A percentile compares a stretch with the other conserved stretches of the same genome.
phyloP scores from a whole-genome alignment of 2,888 invertebrate species.

The Resseliella maxima region DNA sequence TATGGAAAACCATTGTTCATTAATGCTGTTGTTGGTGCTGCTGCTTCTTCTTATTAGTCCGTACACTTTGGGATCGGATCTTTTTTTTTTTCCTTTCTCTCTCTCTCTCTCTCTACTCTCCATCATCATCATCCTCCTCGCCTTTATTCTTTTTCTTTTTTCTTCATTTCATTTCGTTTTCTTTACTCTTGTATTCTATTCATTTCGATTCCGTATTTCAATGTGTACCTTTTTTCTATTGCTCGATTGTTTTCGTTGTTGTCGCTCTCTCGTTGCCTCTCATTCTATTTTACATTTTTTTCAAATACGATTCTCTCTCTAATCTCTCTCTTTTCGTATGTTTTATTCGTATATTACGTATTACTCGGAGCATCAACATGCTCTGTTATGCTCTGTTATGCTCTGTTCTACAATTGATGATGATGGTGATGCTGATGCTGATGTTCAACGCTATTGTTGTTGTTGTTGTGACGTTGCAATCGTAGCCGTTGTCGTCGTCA shows the following conservation, averaged over 20 bases:
- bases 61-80: too few species aligned
- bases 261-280: not conserved
- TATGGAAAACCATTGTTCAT: slow-evolving; percentile 51
- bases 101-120: not conserved
- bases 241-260: not conserved
- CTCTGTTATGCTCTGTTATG: not conserved
- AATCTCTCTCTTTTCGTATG: slow-evolving; percentile 44
- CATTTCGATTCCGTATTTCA: slow-evolving; percentile 43
- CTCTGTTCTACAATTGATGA: too few species aligned
- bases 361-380: slow-evolving; percentile 37
- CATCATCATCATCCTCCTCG: slow-evolving; percentile 49
- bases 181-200: not conserved
- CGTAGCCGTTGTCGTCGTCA: not conserved
- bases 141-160: not conserved
- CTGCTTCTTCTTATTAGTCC: slow-evolving; percentile 2
- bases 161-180: not conserved
- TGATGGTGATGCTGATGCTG: not conserved
- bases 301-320: slow-evolving; percentile 7
- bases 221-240: slow-evolving; percentile 37
- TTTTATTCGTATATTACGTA: slow-evolving; percentile 42
- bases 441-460: not conserved
- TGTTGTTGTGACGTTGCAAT: slow-evolving; percentile 12
- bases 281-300: not conserved
- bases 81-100: not conserved
- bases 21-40: not conserved